Percentiles rank a stretch among this genome's conserved stretches.
Conservation (phyloP, 2,888 invertebrate species). For the Melolontha melolontha region DNA sequence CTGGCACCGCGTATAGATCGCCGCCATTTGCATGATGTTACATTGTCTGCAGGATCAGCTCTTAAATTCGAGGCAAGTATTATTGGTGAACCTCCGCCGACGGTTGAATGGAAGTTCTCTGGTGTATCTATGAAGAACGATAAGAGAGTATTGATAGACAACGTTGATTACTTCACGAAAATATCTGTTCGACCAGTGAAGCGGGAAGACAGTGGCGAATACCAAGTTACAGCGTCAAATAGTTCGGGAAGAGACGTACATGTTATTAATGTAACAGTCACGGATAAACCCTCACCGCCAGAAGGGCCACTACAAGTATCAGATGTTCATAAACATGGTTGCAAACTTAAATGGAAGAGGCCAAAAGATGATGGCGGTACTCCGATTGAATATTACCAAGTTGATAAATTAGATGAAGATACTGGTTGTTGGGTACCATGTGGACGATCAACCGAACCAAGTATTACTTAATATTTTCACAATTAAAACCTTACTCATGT, state of each 20-base stretch:
- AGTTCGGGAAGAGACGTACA: slow-evolving; percentile 89
- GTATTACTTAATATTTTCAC: slow-evolving; percentile 64
- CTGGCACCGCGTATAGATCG: slow-evolving; percentile 97
- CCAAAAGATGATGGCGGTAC: slow-evolving; percentile 95
- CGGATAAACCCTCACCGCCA: slow-evolving; percentile 88
- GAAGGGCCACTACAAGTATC: slow-evolving; percentile 91
- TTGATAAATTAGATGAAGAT: slow-evolving; percentile 94
- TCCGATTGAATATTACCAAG: slow-evolving; percentile 95
- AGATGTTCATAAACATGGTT: slow-evolving; percentile 93
- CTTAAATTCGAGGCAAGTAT: slow-evolving; percentile 95
- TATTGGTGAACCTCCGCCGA: slow-evolving; percentile 95
- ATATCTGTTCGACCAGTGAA: slow-evolving; percentile 83
- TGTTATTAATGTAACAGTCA: slow-evolving; percentile 83
- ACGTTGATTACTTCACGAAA: slow-evolving; percentile 89
- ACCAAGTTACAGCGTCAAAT: slow-evolving; percentile 87
- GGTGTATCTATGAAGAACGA: slow-evolving; percentile 77
- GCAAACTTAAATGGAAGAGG: slow-evolving; percentile 94
- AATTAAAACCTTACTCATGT: slow-evolving; percentile 7
- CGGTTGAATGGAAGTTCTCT: slow-evolving; percentile 91
- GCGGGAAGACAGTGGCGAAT: slow-evolving; percentile 88
- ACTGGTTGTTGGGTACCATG: slow-evolving; percentile 92
- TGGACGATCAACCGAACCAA: slow-evolving; percentile 84
- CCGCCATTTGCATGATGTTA: slow-evolving; percentile 89
- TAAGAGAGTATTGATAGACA: slow-evolving; percentile 84
- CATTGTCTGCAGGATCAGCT: slow-evolving; percentile 91